These are phyloP conservation scores for Oxystoma pomonae DNA, from an alignment of 2,888 invertebrate species.

Conservation along the genomic window DNA sequence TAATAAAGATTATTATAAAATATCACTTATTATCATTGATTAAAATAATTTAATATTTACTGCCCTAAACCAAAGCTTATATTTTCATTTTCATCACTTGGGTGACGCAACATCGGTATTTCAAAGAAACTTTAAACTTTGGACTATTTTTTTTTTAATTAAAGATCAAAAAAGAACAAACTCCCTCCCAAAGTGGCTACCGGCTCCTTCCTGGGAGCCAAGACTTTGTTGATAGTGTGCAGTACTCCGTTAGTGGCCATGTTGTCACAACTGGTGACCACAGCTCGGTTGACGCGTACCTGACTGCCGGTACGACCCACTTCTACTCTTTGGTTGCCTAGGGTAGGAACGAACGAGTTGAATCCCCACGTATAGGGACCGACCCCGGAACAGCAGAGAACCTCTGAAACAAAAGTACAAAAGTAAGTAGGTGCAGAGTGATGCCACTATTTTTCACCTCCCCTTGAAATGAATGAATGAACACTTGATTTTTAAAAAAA, in stretches of 20 bases:
- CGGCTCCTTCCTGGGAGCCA: conserved; percentile 45
- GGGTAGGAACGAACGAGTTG: conserved; percentile 41
- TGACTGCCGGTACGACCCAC: conserved; percentile 39
- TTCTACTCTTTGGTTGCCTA: conserved; percentile 40
- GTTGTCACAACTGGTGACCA: conserved; percentile 49
- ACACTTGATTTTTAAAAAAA: too few relatives aligned
- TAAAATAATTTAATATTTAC: too few relatives aligned
- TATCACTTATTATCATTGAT: too few relatives aligned
- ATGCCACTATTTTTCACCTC: too few relatives aligned
- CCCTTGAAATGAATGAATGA: too few relatives aligned
- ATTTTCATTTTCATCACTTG: too few relatives aligned
- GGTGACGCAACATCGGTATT: too few relatives aligned
- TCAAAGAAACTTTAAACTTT: too few relatives aligned
- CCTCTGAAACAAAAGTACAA: conserved; percentile 42
- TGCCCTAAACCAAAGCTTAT: too few relatives aligned
- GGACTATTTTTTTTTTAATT: conserved; percentile 23
- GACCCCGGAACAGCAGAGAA: conserved; percentile 46
- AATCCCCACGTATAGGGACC: conserved; percentile 45
- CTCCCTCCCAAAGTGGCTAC: conserved; percentile 37
- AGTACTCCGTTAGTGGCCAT: conserved; percentile 56
- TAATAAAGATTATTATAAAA: too few relatives aligned
- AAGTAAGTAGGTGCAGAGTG: too few relatives aligned
- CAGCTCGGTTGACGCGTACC: conserved; percentile 41
- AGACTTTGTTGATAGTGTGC: conserved; percentile 53
- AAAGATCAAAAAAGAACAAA: conserved; percentile 43